Conservation (phyloP, 2,113 vertebrate species). For the Daboia siamensis region DNA sequence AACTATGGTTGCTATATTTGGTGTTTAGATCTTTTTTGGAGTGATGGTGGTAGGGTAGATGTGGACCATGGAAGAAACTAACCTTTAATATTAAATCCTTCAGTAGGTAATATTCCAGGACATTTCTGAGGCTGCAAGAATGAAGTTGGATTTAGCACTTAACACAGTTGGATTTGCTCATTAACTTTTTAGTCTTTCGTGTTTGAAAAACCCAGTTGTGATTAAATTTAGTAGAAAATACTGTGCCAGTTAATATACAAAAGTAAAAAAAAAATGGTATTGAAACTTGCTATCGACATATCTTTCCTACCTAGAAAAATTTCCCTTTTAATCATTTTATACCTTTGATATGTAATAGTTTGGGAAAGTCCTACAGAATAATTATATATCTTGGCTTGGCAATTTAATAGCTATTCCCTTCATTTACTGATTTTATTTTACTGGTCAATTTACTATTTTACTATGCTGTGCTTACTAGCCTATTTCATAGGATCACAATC, state of each 20-base stretch:
- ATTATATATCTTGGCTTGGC: slow-evolving; percentile 61
- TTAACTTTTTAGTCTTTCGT: background rate
- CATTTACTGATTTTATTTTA: slow-evolving; percentile 65
- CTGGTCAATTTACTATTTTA: slow-evolving; percentile 62
- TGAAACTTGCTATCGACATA: slow-evolving; percentile 63
- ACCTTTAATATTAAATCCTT: background rate
- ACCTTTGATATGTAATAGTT: slow-evolving; percentile 65
- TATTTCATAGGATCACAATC: slow-evolving; percentile 25
- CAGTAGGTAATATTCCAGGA: accelerated
- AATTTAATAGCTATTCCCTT: slow-evolving; percentile 63
- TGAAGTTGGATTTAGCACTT: background rate
- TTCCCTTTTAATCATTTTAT: slow-evolving; percentile 65
- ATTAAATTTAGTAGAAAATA: slow-evolving; percentile 60
- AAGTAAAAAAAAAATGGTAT: slow-evolving; percentile 56
- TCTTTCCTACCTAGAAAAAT: slow-evolving; percentile 60
- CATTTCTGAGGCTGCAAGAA: background rate
- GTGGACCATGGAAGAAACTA: background rate
- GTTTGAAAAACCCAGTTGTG: background rate
- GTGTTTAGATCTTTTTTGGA: background rate
- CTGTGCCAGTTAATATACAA: slow-evolving; percentile 58
- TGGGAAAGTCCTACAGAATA: slow-evolving; percentile 60
- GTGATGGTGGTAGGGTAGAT: background rate
- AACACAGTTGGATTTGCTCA: background rate
- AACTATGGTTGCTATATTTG: background rate
- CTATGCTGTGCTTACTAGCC: slow-evolving; percentile 31